phyloP scores from a whole-genome alignment of 2,113 vertebrate species.

The Puntigrus tetrazona region DNA sequence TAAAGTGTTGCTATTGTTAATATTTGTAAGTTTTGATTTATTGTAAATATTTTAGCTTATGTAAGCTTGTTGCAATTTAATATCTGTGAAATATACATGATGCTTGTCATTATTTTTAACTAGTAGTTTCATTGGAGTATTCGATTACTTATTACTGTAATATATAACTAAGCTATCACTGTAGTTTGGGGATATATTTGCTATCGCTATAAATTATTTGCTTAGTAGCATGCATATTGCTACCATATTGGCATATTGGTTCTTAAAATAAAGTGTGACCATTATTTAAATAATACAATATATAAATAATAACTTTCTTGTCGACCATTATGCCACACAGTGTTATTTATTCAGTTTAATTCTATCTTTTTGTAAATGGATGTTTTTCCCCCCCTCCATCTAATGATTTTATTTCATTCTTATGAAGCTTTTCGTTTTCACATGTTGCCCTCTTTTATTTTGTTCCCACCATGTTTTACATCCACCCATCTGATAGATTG shows the following conservation, averaged over 20 bases:
- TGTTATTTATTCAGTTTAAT: background rate
- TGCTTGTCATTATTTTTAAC: background rate
- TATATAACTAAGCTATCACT: background rate
- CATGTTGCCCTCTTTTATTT: background rate
- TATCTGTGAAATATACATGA: background rate
- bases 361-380: background rate
- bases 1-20: too few relatives aligned
- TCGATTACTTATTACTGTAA: background rate
- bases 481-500: background rate
- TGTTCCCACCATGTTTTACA: constrained; percentile 2
- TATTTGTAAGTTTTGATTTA: too few relatives aligned
- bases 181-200: background rate
- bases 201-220: background rate
- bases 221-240: background rate
- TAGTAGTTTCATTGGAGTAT: background rate
- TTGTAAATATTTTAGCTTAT: background rate
- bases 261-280: background rate
- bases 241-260: background rate
- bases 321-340: background rate
- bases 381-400: background rate
- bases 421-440: background rate
- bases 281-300: too few relatives aligned
- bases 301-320: background rate
- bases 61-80: background rate
- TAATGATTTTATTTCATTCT: background rate